These are phyloP conservation scores for Vanessa tameamea DNA, from an alignment of 1,140 invertebrate genomes.

Conservation along the genomic window DNA sequence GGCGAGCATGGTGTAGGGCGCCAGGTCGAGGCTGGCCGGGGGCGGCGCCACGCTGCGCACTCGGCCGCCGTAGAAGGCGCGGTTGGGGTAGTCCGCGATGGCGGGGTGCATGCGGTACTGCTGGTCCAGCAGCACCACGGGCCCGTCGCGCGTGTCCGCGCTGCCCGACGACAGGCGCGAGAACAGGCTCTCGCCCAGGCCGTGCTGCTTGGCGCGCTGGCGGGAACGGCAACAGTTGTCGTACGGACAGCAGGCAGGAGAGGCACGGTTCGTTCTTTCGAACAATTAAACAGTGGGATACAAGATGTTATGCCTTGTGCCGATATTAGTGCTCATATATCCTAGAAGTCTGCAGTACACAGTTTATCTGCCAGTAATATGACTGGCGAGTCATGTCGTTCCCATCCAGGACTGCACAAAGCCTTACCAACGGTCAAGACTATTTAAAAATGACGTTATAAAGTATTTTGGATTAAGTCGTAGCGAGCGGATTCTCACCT, in stretches of 20 bases:
- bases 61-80: conserved; percentile 88
- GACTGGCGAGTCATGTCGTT: no score
- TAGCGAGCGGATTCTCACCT: conserved; percentile 69
- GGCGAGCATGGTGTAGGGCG: conserved; percentile 81
- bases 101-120: conserved; percentile 95
- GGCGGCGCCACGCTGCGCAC: conserved; percentile 53
- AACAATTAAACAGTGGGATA: no score
- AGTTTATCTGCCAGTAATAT: no score
- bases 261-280: no score
- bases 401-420: no score
- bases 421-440: background rate
- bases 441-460: no score
- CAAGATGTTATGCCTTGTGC: no score
- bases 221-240: background rate
- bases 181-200: conserved; percentile 85
- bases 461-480: background rate
- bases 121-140: conserved; percentile 83
- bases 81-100: conserved; percentile 88
- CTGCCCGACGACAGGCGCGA: conserved; percentile 78
- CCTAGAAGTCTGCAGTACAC: no score
- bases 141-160: conserved; percentile 50
- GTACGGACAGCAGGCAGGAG: no score
- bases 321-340: no score
- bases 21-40: conserved; percentile 53
- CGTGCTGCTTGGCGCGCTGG: conserved; percentile 82